Percentiles rank a stretch among this genome's conserved stretches.
Evolutionary conservation across 2,113 vertebrate species (phyloP).

Genomic region (Eolophus roseicapilla): DNA sequence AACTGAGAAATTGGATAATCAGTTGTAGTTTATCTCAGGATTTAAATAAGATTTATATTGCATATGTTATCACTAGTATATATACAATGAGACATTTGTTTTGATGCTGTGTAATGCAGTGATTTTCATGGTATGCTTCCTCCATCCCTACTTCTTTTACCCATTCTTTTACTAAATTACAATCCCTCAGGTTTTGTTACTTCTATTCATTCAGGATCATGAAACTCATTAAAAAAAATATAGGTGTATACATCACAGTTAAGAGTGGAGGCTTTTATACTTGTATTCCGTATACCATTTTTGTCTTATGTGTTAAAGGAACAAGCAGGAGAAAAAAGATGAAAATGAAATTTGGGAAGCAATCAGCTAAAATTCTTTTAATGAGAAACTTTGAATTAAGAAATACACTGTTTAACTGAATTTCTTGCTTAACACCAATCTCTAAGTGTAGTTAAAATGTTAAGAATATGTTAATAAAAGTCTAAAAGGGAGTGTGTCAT

Average conservation of each 20-base stretch:
- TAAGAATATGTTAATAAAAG: background rate
- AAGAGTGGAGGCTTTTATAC: background rate
- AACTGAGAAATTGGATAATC: background rate
- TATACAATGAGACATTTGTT: background rate
- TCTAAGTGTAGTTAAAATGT: background rate
- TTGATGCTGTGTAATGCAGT: background rate
- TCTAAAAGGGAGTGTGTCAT: background rate
- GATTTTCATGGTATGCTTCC: background rate
- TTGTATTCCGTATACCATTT: background rate
- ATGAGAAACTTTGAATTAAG: background rate
- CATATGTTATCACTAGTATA: background rate
- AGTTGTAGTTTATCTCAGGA: background rate
- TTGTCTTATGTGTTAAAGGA: background rate
- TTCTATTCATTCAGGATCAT: background rate
- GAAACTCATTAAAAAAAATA: background rate
- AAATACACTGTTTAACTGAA: background rate
- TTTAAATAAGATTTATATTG: constrained; percentile 5
- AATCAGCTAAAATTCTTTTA: background rate
- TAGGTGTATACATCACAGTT: background rate
- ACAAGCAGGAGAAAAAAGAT: background rate
- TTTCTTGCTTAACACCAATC: background rate
- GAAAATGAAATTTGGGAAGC: background rate
- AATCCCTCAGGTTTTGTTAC: background rate
- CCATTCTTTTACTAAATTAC: background rate
- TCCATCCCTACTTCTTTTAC: background rate